Conservation (phyloP, 2,888 invertebrate genomes). For the Epirrhoe alternata region DNA sequence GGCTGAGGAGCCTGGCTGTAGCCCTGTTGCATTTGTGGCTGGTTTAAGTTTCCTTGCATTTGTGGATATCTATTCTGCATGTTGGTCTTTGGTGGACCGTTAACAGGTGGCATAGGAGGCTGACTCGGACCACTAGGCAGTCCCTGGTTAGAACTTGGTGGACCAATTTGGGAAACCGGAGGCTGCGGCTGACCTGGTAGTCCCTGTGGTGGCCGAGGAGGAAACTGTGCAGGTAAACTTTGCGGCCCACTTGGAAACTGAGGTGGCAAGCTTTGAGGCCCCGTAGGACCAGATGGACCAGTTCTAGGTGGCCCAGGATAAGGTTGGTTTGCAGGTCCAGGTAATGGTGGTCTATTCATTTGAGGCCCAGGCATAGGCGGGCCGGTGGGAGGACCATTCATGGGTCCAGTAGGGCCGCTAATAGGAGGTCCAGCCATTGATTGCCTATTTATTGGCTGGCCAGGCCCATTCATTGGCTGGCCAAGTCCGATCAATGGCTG, state of each 20-base stretch:
- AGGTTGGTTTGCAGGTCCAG: conserved; percentile 41
- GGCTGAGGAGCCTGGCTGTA: conserved; percentile 58
- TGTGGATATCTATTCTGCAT: conserved; percentile 78
- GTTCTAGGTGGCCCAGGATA: conserved; percentile 56
- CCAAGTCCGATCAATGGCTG: conserved; percentile 21
- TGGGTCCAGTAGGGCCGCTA: conserved; percentile 36
- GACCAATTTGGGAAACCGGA: conserved; percentile 1
- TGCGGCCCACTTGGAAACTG: conserved; percentile 41
- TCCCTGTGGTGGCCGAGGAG: conserved; percentile 14
- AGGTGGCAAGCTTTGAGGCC: conserved; percentile 44
- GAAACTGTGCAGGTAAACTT: conserved; percentile 24
- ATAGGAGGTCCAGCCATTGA: conserved; percentile 18
- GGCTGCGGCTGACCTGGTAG: neutral
- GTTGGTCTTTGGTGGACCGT: conserved; percentile 55
- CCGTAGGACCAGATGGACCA: conserved; percentile 49
- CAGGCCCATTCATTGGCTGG: conserved; percentile 14
- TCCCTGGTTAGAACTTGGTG: conserved; percentile 34
- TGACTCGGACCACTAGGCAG: conserved; percentile 26
- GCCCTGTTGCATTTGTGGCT: conserved; percentile 65
- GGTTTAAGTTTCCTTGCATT: conserved; percentile 66
- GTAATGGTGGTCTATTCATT: conserved; percentile 37
- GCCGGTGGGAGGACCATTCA: conserved; percentile 37
- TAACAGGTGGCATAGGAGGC: conserved; percentile 20
- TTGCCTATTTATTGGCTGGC: conserved; percentile 9
- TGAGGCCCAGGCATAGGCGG: conserved; percentile 35